Conservation (phyloP, 1,140 invertebrate genomes). For the Drosophila hydei region DNA sequence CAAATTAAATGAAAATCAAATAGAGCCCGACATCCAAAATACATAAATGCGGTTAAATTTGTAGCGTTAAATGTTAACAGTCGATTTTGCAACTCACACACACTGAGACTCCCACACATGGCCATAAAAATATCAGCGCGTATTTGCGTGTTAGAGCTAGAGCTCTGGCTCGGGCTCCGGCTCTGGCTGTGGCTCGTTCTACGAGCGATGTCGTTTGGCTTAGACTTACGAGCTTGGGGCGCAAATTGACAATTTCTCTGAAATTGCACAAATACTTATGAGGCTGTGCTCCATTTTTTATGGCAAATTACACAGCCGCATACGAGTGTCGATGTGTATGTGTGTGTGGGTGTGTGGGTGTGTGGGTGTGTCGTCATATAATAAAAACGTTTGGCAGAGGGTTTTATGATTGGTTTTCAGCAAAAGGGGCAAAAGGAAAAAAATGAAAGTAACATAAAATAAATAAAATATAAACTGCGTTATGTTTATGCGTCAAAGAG, state of each 20-base stretch:
- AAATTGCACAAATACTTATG: conserved; percentile 79
- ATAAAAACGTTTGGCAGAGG: conserved; percentile 73
- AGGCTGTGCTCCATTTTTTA: conserved; percentile 74
- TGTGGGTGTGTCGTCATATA: conserved; percentile 48
- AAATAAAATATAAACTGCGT: conserved; percentile 82
- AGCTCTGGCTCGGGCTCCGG: too few relatives aligned
- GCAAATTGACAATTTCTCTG: conserved; percentile 81
- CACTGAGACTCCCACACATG: not conserved
- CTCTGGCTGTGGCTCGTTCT: conserved; percentile 32
- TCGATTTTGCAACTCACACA: conserved; percentile 63
- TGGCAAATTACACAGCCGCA: conserved; percentile 77
- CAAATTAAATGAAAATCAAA: conserved; percentile 77
- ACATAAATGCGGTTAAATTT: conserved; percentile 73
- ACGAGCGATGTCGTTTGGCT: conserved; percentile 47
- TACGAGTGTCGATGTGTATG: conserved; percentile 26
- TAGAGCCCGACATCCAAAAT: conserved; percentile 59
- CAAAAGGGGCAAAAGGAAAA: conserved; percentile 44
- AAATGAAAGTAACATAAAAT: conserved; percentile 54
- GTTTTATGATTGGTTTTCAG: conserved; percentile 76
- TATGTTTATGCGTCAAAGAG: conserved; percentile 72
- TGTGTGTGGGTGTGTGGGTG: conserved; percentile 25
- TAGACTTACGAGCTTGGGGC: conserved; percentile 72
- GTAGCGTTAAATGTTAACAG: conserved; percentile 81
- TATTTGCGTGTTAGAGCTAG: conserved; percentile 57
- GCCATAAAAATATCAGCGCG: conserved; percentile 76